These are phyloP conservation scores for Eulimnadia texana DNA, from an alignment of 1,140 invertebrate species.

Conservation along the genomic window DNA sequence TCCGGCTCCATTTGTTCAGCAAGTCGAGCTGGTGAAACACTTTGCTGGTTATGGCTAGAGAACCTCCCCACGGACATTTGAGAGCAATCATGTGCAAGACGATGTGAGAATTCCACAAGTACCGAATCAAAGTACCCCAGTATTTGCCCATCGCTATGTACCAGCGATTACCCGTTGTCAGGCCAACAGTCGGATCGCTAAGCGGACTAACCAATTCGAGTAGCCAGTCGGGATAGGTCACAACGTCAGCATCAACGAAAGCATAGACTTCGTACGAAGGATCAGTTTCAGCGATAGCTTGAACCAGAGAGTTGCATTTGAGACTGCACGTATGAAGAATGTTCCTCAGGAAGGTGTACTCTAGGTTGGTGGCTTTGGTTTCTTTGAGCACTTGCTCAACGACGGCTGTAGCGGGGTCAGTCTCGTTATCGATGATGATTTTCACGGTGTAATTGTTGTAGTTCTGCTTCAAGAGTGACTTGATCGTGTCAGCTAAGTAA, in stretches of 20 bases:
- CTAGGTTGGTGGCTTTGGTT: neutral
- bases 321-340: neutral
- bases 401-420: neutral
- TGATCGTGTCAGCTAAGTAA: neutral
- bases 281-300: neutral
- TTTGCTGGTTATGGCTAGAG: neutral
- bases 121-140: slow-evolving; percentile 1
- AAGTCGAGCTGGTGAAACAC: neutral
- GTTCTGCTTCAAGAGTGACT: neutral
- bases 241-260: slow-evolving; percentile 3
- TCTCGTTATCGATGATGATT: slow-evolving; percentile 1
- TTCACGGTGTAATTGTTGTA: slow-evolving; percentile 3
- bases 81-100: neutral
- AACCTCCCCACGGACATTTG: slow-evolving; percentile 1
- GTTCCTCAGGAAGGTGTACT: slow-evolving; percentile 1
- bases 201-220: neutral
- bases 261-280: neutral
- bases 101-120: slow-evolving; percentile 6
- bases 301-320: neutral
- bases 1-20: neutral
- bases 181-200: neutral
- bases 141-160: slow-evolving; percentile 1
- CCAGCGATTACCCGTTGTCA: slow-evolving; percentile 8
- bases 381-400: neutral
- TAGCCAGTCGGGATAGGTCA: slow-evolving; percentile 2